Base-by-base conservation (phyloP, 2,888 invertebrate genomes). In the Amphipoea oculea region DNA sequence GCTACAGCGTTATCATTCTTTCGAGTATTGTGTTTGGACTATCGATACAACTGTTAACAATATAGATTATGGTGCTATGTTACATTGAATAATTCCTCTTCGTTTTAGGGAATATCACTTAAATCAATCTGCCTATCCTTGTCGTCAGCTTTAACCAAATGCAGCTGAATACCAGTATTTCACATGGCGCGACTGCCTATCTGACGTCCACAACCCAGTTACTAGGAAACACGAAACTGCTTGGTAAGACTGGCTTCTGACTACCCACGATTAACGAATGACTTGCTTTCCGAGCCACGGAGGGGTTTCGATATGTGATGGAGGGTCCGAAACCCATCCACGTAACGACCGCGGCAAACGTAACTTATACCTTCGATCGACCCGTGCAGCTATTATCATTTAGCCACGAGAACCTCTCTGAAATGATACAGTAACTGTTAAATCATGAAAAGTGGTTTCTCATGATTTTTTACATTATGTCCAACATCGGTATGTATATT, bases 1-100 rank as follows among this genome's bases (percentile, higher is more conserved):
- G 73, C 85, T 87, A 81, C 73, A 67, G 54, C 45, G 67, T 54
- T 87, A 65, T 75, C 72, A 67, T 73, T 69, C 23, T 57, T 73
- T 75, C 48, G 17, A 80, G 71, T 63, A 87, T 76, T 68, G 48
- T 57, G 7, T 72, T 78, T 48, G 29, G 29, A 74, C 36, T 83
- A 63, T 73, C 71, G 36, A 81, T 40, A 73, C 40, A 36, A 14
- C 20, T 85, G 63, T 82, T 71, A 77, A 57, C 67, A 67, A 68
- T 45, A 68, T 11, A 54, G 45, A 72, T 45, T 62, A 51, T 45
- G 45, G 14, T 48, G 23, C 17, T 73, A 14, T 14, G 3, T 48
- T 60, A 0, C 0, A 29, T 66, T 29, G 12, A 60, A 66, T 29
- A 0, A 14, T 69, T 68, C 4, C n/a, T 36, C 11, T 5, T 45